These are phyloP conservation scores for Pseudopleuronectes americanus DNA, from an alignment of 2,797 vertebrate genomes.

Conservation along the genomic window DNA sequence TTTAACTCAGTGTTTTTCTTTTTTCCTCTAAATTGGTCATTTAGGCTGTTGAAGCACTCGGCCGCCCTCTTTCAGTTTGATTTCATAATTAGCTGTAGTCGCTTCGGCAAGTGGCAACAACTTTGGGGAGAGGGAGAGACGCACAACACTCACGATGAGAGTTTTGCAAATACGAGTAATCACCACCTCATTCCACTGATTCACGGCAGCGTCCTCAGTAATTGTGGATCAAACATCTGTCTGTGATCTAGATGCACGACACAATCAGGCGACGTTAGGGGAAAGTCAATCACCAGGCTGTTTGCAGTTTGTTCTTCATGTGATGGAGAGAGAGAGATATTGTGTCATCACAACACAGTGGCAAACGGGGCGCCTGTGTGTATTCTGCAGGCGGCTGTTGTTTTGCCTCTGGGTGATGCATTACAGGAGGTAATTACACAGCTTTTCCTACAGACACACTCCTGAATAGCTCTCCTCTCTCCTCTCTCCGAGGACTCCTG, in stretches of 20 bases:
- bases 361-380: slow-evolving; percentile 59
- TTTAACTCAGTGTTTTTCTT: no score
- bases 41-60: no score
- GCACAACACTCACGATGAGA: background rate
- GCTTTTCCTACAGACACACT: slow-evolving; percentile 72
- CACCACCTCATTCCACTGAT: slow-evolving; percentile 11
- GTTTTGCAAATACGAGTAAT: slow-evolving; percentile 25
- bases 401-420: slow-evolving; percentile 70
- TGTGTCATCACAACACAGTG: slow-evolving; percentile 65
- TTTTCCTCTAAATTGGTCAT: no score
- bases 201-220: slow-evolving; percentile 17
- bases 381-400: slow-evolving; percentile 58
- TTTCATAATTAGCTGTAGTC: no score
- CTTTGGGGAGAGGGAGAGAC: background rate
- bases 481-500: slow-evolving; percentile 53
- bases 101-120: background rate
- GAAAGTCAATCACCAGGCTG: slow-evolving; percentile 40
- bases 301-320: slow-evolving; percentile 50
- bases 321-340: slow-evolving; percentile 43
- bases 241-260: slow-evolving; percentile 26
- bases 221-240: slow-evolving; percentile 40
- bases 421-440: slow-evolving; percentile 81
- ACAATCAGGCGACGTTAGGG: slow-evolving; percentile 16
- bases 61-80: no score
- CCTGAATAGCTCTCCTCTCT: slow-evolving; percentile 62